phyloP scores from a whole-genome alignment of 2,113 vertebrate genomes.

The Gambusia affinis region DNA sequence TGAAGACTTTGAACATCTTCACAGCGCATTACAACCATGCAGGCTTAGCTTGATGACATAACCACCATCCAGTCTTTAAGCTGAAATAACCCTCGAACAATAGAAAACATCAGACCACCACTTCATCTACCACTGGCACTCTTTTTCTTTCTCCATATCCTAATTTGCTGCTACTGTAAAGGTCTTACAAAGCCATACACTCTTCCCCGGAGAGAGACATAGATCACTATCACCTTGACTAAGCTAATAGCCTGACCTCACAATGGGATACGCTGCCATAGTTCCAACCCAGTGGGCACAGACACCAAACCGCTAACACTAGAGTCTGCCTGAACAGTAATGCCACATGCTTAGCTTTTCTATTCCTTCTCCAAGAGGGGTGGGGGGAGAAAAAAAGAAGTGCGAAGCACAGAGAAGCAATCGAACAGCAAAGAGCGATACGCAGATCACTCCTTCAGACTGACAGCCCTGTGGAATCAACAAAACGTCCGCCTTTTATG shows the following conservation, averaged over 20 bases:
- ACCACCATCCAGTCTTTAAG: constrained; percentile 36
- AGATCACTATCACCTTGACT: constrained; percentile 71
- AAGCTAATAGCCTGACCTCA: constrained; percentile 50
- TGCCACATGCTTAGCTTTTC: constrained; percentile 18
- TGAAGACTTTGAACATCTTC: constrained; percentile 24
- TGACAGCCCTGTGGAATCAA: background rate
- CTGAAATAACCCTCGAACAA: constrained; percentile 26
- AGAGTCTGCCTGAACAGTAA: constrained; percentile 14
- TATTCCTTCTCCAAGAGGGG: constrained; percentile 2
- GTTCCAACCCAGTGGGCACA: constrained; percentile 34
- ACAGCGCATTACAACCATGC: constrained; percentile 22
- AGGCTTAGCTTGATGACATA: constrained; percentile 31
- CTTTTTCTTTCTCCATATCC: constrained; percentile 22
- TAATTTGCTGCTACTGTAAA: constrained; percentile 46
- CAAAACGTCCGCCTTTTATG: background rate
- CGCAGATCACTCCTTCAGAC: background rate
- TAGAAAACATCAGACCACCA: constrained; percentile 5
- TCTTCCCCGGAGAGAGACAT: constrained; percentile 51
- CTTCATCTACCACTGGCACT: constrained; percentile 3
- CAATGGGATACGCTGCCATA: constrained; percentile 30
- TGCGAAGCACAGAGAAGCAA: too few species aligned
- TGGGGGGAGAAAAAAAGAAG: background rate
- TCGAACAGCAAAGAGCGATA: too few species aligned
- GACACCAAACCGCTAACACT: constrained; percentile 26
- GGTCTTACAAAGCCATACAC: constrained; percentile 43